A percentile compares a stretch with the other conserved stretches of the same genome.
phyloP scores from a whole-genome alignment of 2,113 vertebrate species.

The Amphiprion ocellaris region DNA sequence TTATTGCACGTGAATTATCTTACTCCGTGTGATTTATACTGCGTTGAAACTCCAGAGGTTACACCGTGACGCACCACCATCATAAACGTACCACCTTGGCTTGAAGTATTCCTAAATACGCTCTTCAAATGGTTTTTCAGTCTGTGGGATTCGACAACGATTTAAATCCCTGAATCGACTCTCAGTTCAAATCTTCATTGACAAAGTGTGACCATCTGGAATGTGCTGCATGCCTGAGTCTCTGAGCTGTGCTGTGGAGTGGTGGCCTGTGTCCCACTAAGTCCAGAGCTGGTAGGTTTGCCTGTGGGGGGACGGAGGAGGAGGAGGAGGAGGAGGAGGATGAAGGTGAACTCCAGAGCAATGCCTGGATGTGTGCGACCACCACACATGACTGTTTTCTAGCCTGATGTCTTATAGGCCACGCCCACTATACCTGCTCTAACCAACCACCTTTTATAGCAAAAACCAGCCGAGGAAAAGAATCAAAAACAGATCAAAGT shows the following conservation, averaged over 20 bases:
- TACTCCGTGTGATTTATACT: slow-evolving; percentile 99
- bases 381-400: slow-evolving; percentile 93
- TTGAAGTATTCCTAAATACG: slow-evolving; percentile 63
- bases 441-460: slow-evolving; percentile 90
- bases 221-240: slow-evolving; percentile 73
- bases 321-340: not conserved
- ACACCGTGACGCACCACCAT: slow-evolving; percentile 58
- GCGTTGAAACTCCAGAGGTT: slow-evolving; percentile 71
- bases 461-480: slow-evolving; percentile 81
- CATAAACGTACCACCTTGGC: slow-evolving; percentile 65
- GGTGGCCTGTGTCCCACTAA: slow-evolving; percentile 52
- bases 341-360: slow-evolving; percentile 78
- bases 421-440: slow-evolving; percentile 96
- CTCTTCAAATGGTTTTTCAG: slow-evolving; percentile 62
- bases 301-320: slow-evolving; percentile 2
- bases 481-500: slow-evolving; percentile 82
- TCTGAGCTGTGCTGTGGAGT: slow-evolving; percentile 70
- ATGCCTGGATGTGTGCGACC: slow-evolving; percentile 93
- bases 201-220: slow-evolving; percentile 68
- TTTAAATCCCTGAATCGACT: slow-evolving; percentile 37
- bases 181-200: slow-evolving; percentile 48
- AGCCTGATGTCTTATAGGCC: slow-evolving; percentile 96
- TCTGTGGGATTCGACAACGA: slow-evolving; percentile 48
- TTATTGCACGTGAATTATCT: slow-evolving; percentile 99
- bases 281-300: slow-evolving; percentile 57